These are phyloP conservation scores for Panurus biarmicus DNA, from an alignment of 2,113 vertebrate genomes.

Conservation along the genomic window DNA sequence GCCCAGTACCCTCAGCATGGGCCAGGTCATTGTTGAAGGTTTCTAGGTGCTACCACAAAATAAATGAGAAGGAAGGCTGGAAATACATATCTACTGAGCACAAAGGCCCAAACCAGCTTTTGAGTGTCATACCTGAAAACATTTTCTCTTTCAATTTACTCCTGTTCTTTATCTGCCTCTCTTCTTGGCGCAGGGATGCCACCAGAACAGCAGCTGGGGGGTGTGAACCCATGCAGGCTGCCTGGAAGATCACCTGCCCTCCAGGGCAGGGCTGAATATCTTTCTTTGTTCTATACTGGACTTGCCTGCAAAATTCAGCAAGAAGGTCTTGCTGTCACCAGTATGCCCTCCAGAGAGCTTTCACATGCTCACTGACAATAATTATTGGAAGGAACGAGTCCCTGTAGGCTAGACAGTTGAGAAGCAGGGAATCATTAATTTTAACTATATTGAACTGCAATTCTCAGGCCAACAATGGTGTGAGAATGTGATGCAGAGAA, in stretches of 20 bases:
- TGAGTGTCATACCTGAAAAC: background rate
- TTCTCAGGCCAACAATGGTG: background rate
- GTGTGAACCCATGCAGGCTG: background rate
- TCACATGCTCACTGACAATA: background rate
- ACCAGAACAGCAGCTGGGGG: background rate
- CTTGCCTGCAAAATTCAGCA: background rate
- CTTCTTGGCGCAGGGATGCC: background rate
- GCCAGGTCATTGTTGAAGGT: background rate
- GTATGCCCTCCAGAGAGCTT: background rate
- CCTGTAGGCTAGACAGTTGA: background rate
- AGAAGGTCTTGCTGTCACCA: background rate
- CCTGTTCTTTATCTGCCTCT: background rate
- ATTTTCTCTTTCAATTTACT: background rate
- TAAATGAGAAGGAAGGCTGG: background rate
- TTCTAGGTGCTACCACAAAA: background rate
- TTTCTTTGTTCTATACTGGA: background rate
- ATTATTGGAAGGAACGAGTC: background rate
- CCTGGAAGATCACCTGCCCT: background rate
- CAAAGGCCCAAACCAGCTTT: background rate
- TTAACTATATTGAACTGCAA: slow-evolving; percentile 35
- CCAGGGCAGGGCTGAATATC: background rate
- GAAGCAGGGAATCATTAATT: slow-evolving; percentile 27
- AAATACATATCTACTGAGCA: background rate
- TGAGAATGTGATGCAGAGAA: background rate
- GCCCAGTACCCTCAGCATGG: background rate